Evolutionary conservation across 2,888 invertebrate species (phyloP).

Genomic region (Hololepta plana): DNA sequence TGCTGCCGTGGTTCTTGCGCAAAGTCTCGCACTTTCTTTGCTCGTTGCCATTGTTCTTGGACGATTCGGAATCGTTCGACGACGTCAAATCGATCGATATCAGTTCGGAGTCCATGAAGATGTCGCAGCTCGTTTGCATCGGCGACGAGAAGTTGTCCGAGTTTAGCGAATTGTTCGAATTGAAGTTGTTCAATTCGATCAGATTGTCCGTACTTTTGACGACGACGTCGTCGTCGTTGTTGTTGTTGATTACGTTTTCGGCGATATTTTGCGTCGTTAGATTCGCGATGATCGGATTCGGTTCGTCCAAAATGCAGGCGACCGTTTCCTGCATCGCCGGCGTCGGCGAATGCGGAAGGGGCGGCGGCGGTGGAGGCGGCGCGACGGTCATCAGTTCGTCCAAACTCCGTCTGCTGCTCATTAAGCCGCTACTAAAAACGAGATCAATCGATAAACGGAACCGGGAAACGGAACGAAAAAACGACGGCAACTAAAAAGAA

Average conservation of each 20-base stretch:
- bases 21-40: constrained; percentile 11
- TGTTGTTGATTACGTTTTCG: constrained; percentile 1
- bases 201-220: constrained; percentile 15
- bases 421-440: too few relatives aligned
- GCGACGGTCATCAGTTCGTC: too few relatives aligned
- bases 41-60: constrained; percentile 19
- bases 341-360: too few relatives aligned
- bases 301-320: neutral
- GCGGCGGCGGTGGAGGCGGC: too few relatives aligned
- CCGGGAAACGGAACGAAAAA: too few relatives aligned
- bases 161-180: constrained; percentile 26
- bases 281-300: neutral
- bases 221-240: constrained; percentile 5
- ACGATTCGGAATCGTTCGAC: constrained; percentile 28
- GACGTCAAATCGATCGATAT: constrained; percentile 25
- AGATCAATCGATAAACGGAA: too few relatives aligned
- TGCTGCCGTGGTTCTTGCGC: constrained; percentile 7
- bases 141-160: constrained; percentile 29
- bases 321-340: too few relatives aligned
- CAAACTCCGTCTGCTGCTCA: too few relatives aligned
- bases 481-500: too few relatives aligned
- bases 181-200: too few relatives aligned
- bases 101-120: constrained; percentile 27
- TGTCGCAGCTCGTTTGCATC: constrained; percentile 30
- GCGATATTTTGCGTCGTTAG: neutral